phyloP scores from a whole-genome alignment of 2,113 vertebrate genomes.

The Cephalopholis sonnerati region DNA sequence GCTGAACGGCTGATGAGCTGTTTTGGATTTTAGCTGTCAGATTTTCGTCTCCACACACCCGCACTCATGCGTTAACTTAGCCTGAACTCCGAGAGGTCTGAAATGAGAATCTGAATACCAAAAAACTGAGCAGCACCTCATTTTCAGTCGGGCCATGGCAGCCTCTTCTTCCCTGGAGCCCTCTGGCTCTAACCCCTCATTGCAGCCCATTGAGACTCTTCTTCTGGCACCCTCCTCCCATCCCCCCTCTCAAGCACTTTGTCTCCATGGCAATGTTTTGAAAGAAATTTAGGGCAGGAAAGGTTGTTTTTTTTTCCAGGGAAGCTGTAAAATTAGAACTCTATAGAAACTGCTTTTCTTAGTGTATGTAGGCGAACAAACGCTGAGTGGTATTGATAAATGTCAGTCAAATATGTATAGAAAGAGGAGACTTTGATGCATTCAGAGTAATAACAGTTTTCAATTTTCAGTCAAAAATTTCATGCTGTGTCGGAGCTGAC shows the following conservation, averaged over 20 bases:
- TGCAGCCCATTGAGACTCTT: conserved; percentile 60
- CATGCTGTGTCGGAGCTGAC: conserved; percentile 40
- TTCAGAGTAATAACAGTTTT: conserved; percentile 42
- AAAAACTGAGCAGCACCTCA: conserved; percentile 53
- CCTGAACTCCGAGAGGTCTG: conserved; percentile 53
- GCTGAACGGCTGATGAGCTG: conserved; percentile 35
- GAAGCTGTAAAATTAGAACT: conserved; percentile 50
- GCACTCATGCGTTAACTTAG: conserved; percentile 26
- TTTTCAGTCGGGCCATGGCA: conserved; percentile 62
- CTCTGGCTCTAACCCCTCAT: conserved; percentile 62
- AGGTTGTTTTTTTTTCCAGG: conserved; percentile 13
- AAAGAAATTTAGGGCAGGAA: conserved; percentile 60
- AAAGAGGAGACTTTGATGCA: conserved; percentile 5
- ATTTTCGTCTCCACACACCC: conserved; percentile 30
- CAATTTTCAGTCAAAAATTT: conserved; percentile 30
- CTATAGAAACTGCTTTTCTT: conserved; percentile 26
- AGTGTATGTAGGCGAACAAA: background rate
- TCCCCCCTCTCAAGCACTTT: conserved; percentile 62
- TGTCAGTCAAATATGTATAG: conserved; percentile 26
- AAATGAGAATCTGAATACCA: conserved; percentile 59
- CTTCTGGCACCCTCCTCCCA: conserved; percentile 44
- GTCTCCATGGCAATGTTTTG: conserved; percentile 77
- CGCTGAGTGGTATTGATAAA: conserved; percentile 53
- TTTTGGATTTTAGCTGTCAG: conserved; percentile 54
- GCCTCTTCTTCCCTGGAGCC: conserved; percentile 52